Evolutionary conservation across 2,888 invertebrate species (phyloP).

Genomic region (Phalera bucephala): DNA sequence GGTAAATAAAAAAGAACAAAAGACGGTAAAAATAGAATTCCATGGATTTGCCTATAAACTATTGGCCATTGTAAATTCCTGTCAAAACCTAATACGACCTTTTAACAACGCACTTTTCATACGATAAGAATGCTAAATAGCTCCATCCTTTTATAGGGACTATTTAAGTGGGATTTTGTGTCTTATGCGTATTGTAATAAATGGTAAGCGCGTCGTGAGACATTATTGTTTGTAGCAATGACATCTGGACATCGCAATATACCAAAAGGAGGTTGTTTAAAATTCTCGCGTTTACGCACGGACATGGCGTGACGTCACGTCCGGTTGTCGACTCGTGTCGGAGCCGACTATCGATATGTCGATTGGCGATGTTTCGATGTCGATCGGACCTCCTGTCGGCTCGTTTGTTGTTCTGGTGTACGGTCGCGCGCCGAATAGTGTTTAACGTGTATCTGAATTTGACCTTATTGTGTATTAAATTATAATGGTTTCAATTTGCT

Average conservation of each 20-base stretch:
- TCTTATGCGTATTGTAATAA: slow-evolving; percentile 48
- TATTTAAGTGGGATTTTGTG: slow-evolving; percentile 33
- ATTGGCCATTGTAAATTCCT: slow-evolving; percentile 56
- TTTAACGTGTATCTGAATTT: slow-evolving; percentile 61
- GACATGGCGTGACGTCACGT: slow-evolving; percentile 70
- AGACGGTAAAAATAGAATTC: slow-evolving; percentile 43
- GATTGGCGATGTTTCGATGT: slow-evolving; percentile 57
- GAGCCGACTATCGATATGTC: slow-evolving; percentile 44
- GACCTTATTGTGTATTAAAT: slow-evolving; percentile 2
- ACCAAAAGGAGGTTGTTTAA: slow-evolving; percentile 77
- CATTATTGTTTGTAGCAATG: slow-evolving; percentile 58
- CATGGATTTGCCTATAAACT: slow-evolving; percentile 37
- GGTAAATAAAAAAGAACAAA: slow-evolving; percentile 25
- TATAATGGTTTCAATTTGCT: too few species aligned
- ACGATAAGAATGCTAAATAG: slow-evolving; percentile 70
- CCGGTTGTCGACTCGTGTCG: slow-evolving; percentile 59
- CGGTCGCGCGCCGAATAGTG: slow-evolving; percentile 55
- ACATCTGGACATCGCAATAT: slow-evolving; percentile 71
- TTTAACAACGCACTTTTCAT: slow-evolving; percentile 63
- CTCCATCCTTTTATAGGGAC: slow-evolving; percentile 31
- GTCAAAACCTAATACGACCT: slow-evolving; percentile 65
- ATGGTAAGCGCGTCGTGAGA: slow-evolving; percentile 43
- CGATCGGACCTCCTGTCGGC: slow-evolving; percentile 76
- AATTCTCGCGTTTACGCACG: slow-evolving; percentile 76
- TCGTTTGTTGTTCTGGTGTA: slow-evolving; percentile 74